Evolutionary conservation across 1,140 invertebrate species (phyloP).

Genomic region (Neuroterus valhalla): DNA sequence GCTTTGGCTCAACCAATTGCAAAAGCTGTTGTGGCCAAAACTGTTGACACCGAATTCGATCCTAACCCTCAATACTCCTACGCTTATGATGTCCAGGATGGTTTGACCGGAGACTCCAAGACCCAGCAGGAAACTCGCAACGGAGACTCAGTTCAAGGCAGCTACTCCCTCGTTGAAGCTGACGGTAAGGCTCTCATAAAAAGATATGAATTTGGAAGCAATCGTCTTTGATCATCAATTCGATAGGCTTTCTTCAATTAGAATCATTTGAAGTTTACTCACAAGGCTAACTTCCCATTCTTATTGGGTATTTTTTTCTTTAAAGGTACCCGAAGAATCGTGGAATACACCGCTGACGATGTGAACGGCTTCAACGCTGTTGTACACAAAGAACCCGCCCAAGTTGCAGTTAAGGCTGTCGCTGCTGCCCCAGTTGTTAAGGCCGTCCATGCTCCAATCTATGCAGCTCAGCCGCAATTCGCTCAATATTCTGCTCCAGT

Average conservation of each 20-base stretch:
- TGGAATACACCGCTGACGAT: constrained; percentile 75
- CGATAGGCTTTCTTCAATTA: no score
- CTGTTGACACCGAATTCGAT: constrained; percentile 67
- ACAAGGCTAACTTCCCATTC: no score
- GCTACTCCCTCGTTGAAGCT: constrained; percentile 76
- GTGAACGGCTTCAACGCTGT: constrained; percentile 78
- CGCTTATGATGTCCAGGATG: constrained; percentile 76
- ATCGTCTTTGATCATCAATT: no score
- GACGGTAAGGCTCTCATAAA: no score
- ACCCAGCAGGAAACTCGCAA: constrained; percentile 75
- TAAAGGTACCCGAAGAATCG: constrained; percentile 74
- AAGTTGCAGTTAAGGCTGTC: constrained; percentile 56
- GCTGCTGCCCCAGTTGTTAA: constrained; percentile 46
- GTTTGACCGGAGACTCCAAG: constrained; percentile 76
- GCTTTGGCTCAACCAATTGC: constrained; percentile 35
- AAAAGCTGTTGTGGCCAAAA: constrained; percentile 49
- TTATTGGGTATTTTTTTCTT: no score
- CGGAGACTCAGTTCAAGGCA: constrained; percentile 76
- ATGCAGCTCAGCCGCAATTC: constrained; percentile 4
- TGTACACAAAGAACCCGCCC: constrained; percentile 76
- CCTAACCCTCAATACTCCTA: constrained; percentile 76
- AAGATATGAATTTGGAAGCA: no score
- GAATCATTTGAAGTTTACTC: no score
- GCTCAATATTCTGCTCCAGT: constrained; percentile 38
- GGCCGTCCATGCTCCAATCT: constrained; percentile 36